These are phyloP conservation scores for Nasonia oneida DNA, from an alignment of 2,888 invertebrate genomes.

Conservation along the genomic window DNA sequence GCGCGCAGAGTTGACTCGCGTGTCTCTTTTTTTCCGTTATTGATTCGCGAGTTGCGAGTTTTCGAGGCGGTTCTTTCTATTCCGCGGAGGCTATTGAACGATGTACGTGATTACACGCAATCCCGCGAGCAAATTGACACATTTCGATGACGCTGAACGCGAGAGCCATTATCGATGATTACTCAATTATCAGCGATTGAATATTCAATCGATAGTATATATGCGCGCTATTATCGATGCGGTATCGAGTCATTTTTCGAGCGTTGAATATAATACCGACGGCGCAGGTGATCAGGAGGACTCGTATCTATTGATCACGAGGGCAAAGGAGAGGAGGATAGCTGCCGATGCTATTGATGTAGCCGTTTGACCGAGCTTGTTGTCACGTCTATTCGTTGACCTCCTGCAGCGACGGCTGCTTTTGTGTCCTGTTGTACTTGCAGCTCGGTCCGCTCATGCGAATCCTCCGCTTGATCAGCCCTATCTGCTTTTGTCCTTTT, in stretches of 20 bases:
- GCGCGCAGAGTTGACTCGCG: background rate
- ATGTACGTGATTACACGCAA: too few species aligned
- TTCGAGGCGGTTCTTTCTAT: too few species aligned
- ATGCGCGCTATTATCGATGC: background rate
- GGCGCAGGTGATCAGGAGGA: background rate
- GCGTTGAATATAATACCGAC: background rate
- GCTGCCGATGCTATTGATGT: slow-evolving; percentile 18
- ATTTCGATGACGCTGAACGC: background rate
- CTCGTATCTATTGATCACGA: slow-evolving; percentile 1
- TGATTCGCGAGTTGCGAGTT: background rate
- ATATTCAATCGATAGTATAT: background rate
- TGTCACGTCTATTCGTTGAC: background rate
- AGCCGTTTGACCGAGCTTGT: background rate
- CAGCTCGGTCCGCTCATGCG: background rate
- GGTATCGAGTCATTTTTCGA: background rate
- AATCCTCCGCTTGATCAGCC: background rate
- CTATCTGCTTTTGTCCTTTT: background rate
- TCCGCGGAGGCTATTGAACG: too few species aligned
- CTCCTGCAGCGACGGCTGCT: background rate
- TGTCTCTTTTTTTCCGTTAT: slow-evolving; percentile 3
- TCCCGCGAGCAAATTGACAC: background rate
- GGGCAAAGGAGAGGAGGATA: background rate
- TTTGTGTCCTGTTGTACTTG: slow-evolving; percentile 10
- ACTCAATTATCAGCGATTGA: background rate
- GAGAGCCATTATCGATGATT: background rate